Base-by-base conservation (phyloP, 2,797 vertebrate species). In the Odontamblyopus lacepedii region DNA sequence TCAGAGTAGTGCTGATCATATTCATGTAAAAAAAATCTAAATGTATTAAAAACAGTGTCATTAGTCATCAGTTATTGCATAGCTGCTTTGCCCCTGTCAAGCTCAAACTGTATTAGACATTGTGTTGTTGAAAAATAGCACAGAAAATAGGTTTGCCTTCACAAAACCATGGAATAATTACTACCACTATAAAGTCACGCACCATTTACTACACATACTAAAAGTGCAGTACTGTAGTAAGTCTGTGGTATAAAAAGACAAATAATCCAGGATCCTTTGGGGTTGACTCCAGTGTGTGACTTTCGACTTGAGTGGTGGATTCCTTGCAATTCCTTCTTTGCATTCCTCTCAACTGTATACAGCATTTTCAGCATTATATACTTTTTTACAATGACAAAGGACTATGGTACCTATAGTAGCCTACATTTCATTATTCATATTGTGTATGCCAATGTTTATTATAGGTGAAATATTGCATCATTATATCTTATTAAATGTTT, bases 251-350 rank as follows among this genome's bases (percentile, higher is more conserved):
- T 87, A 80, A 87, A 88, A 88, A 79, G 65, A 56, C 48, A 83
- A 51, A 9, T 50, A 76, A 78, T 85, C 82, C 81, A 81, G 89
- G 88, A 87, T 85, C 91, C 76, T 71, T 30, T 63, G 63, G 53
- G 89, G 89, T 91, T 77, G 80, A 53, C 83, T 82, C 86, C 73
- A 79, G 75, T 87, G 86, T 93, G 86, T 87, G 63, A 73, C 78
- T 83, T 69, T 83, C 65, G 70, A 67, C 73, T 86, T 86, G 68
- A 53, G 82, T 91, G 86, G 85, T 90, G 84, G 76, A 41, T 83
- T 90, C 74, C 89, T 70, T 72, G 64, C 71, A 84, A 80, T 81
- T 90, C 85, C 86, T 74, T 83, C 79, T 86, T 66, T 87, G 27
- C 82, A 56, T 72, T 79, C 78, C 75, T 83, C 71, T 78, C 6